Evolutionary conservation across 2,888 invertebrate genomes (phyloP).

Genomic region (Macrosiphum euphorbiae): DNA sequence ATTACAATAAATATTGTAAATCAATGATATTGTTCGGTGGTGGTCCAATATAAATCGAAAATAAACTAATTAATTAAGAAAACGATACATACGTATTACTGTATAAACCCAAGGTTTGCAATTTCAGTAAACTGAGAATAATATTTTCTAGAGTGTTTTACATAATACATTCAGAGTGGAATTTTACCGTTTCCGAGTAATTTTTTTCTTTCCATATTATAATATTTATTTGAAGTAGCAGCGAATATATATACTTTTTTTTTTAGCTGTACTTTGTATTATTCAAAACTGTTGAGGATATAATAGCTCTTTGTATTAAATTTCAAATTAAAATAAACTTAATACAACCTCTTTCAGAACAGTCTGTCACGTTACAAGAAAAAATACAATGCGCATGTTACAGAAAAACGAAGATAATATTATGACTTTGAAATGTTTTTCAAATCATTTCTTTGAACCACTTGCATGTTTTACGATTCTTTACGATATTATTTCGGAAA

Average conservation of each 20-base stretch:
- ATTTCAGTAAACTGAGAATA: background rate
- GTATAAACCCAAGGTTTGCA: background rate
- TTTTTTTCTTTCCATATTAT: background rate
- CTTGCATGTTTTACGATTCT: background rate
- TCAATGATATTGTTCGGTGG: too few relatives aligned
- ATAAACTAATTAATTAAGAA: too few relatives aligned
- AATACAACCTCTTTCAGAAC: background rate
- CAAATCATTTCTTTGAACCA: background rate
- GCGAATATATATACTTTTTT: background rate
- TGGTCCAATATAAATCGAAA: too few relatives aligned
- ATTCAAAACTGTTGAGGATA: constrained; percentile 1
- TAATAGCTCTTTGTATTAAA: constrained; percentile 22
- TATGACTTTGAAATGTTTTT: background rate
- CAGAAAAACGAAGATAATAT: constrained; percentile 11
- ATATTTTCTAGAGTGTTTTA: constrained; percentile 18
- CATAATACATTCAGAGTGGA: background rate
- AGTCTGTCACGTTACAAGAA: background rate
- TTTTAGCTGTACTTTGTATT: background rate
- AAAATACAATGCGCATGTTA: background rate
- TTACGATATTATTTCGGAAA: background rate
- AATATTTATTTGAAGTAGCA: constrained; percentile 22
- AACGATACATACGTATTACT: too few relatives aligned
- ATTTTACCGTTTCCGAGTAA: background rate
- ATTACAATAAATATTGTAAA: background rate
- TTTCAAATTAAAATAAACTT: constrained; percentile 32